Base-by-base conservation (phyloP, 2,797 vertebrate genomes). In the Chrosomus eos region DNA sequence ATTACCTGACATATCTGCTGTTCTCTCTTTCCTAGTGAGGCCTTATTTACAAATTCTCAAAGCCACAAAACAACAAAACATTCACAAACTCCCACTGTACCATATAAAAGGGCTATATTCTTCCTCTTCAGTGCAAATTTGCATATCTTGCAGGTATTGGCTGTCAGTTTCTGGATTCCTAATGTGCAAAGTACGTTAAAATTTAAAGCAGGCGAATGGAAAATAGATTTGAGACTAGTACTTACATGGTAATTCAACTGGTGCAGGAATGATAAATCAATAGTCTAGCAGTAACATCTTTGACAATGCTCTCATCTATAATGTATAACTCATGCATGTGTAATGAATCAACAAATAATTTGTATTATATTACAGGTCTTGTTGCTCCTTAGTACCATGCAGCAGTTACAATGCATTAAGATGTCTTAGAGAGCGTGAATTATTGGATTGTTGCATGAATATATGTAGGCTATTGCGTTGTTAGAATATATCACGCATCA, bases 281-380 rank as follows among this genome's bases (percentile, higher is more conserved):
- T 74, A 85, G 71, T 81, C 64, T 72, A 77, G 78, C 38, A 73
- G 82, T 85, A 81, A 78, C 86, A 81, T 55, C 74, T 83, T 68
- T 80, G 80, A 82, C 76, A n/a, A 72, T 31, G 60, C 58, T 82
- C 83, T 82, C 74, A 82, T 85, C 74, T 74, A 79, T 87, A 79
- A 87, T 85, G 83, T 48, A 82, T 82, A 73, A 9, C 80, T 82
- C 74, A 82, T 82, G 71, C 74, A 82, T 85, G 81, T 74, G 45
- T 67, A 85, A 82, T 85, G 83, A 77, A 80, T 74, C 73, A 85
- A 85, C 68, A 72, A 76, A 87, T 81, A 70, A 83, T 87, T 82
- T 82, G 64, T 84, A 82, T 73, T 82, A 58, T 75, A 83, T 80
- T 75, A 88, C 75, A 83, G 21, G 64, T 62, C 51, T 74, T 78